Evolutionary conservation across 2,797 vertebrate species (phyloP), one percentile per base, ranked within the genome.

Genomic region (Apodemus agrarius): DNA sequence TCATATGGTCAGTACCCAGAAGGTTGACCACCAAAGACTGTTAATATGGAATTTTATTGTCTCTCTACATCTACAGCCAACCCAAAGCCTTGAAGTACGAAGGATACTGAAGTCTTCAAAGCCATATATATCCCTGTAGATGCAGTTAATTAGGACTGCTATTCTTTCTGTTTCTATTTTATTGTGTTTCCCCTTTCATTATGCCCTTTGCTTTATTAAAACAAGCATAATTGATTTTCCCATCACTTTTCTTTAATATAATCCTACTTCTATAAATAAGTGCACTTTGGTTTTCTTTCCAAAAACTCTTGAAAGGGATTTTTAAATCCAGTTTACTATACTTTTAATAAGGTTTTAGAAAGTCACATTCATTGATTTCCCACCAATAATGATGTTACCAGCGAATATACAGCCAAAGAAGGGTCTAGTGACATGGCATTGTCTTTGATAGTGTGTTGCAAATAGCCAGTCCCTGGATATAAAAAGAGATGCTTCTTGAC

Each of bases 391-490:
- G 46, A 69, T 90, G 65, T 59, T 92, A 19, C 21, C 67, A 9
- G 3, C 9, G 26, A 65, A 19, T 72, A 76, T 7, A 49, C 16
- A 89, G 84, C 29, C 29, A 43, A 92, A 74, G 11, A 34, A 61
- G 0, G 4, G 11, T 49, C 26, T 85, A 29, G 16, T 95, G n/a
- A 93, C 29, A 89, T 67, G 78, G 10, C 6, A 75, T 76, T 95
- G 93, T 93, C 74, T 95, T 90, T 63, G 61, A 82, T 40, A 90
- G 74, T 79, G 34, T 95, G 65, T 89, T 86, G 29, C 74, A 93
- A 22, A 69, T 26, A 67, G 13, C 82, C 72, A 96, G 63, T 26
- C 89, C 13, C 17, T 79, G 75, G 1, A 24, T 86, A 37, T 90
- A 16, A 88, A 29, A 90, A 24, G 2, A 59, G 4, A 59, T 43